Base-by-base conservation (phyloP, 2,888 invertebrate species). In the Dryomyza anilis region DNA sequence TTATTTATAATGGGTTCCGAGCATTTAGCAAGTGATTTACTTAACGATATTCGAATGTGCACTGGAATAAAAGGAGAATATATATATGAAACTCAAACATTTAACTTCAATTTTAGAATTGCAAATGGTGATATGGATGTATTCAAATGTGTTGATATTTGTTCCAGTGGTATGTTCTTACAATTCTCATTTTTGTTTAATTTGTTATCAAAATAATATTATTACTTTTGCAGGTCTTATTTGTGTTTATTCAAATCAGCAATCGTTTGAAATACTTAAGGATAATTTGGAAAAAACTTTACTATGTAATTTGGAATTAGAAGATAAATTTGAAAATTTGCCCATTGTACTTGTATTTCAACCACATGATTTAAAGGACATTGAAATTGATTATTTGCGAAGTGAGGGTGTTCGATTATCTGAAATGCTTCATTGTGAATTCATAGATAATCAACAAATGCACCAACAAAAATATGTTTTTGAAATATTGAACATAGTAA, bases 311-410 rank as follows among this genome's bases (percentile, higher is more conserved):
- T 86, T 96, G 65, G 94, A 95, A 77, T 91, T 94, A 74, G 95
- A 96, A 77, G 96, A 96, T 78, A 91, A 94, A 76, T 93, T 95
- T 81, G 94, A 95, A 84, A 82, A 91, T 68, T 84, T 96, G 71
- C 96, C 96, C 2, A 90, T 96, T 76, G 95, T 96, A 53, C 88
- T 97, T 74, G 90, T 97, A 84, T 94, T 96, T 81, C 91, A 95
- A 27, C 93, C 83, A 61, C 83, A 94, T 79, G 94, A 95, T 83
- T 87, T 92, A 14, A 89, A 94, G 80, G 94, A 95, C 81, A 91
- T 92, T 75, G 95, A 95, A 80, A 86, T 93, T n/a, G 87, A 91
- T 69, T 89, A 91, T 76, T 86, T 97, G 63, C 89, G 94, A 68
- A 93, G 94, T 75, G 95, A 95, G 80, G 96, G 96, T 3, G 92